phyloP scores from a whole-genome alignment of 2,113 vertebrate species.

The Chlorodrepanis virens region DNA sequence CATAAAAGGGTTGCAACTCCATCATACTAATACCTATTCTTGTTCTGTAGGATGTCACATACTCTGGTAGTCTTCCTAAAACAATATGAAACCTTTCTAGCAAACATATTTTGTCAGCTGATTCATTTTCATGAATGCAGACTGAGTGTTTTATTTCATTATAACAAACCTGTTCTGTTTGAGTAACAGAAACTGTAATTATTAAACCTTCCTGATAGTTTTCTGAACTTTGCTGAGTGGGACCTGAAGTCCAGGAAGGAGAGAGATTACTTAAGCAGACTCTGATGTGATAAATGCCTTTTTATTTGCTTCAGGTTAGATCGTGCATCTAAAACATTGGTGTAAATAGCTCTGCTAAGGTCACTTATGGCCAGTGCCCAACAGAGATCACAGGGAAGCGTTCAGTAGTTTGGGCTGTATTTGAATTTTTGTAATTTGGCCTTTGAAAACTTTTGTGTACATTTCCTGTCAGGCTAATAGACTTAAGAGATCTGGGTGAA shows the following conservation, averaged over 20 bases:
- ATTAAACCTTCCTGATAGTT: not conserved
- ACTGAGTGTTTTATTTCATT: not conserved
- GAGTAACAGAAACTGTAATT: slow-evolving; percentile 5
- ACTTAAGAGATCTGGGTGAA: slow-evolving; percentile 7
- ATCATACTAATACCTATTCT: not conserved
- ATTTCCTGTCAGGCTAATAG: slow-evolving; percentile 1
- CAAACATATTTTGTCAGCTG: not conserved
- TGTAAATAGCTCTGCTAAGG: slow-evolving; percentile 43
- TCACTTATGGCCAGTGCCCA: not conserved
- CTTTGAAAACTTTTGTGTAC: slow-evolving; percentile 29
- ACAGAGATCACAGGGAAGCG: not conserved
- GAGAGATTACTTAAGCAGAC: not conserved
- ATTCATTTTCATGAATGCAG: slow-evolving; percentile 2
- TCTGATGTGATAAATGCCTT: slow-evolving; percentile 30
- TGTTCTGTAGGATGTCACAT: not conserved
- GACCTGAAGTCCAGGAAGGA: not conserved
- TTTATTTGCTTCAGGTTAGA: slow-evolving; percentile 49
- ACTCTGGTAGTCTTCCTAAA: not conserved
- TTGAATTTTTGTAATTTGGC: slow-evolving; percentile 24
- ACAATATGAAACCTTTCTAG: not conserved
- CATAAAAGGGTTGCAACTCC: not conserved
- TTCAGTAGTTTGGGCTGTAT: slow-evolving; percentile 29
- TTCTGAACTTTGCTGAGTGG: slow-evolving; percentile 22
- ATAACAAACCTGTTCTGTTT: not conserved
- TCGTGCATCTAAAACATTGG: slow-evolving; percentile 14